Percentiles rank a stretch among this genome's conserved stretches.
Evolutionary conservation across 2,113 vertebrate species (phyloP).

Genomic region (Ochotona curzoniae): DNA sequence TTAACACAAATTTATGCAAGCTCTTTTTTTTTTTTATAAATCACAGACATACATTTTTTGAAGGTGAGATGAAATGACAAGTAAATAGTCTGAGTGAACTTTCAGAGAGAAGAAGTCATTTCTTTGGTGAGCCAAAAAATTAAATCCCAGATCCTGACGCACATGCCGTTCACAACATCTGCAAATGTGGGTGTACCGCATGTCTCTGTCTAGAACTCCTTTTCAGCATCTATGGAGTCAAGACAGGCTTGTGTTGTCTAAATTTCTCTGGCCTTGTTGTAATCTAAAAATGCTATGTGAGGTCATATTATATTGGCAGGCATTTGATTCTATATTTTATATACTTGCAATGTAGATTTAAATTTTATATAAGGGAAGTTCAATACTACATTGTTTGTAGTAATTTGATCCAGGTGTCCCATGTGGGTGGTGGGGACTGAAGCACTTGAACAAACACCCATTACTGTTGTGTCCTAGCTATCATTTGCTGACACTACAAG

Average conservation of each 20-base stretch:
- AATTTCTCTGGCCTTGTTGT: neutral
- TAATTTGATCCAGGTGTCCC: no score
- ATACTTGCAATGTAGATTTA: neutral
- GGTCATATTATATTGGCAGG: neutral
- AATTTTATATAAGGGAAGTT: neutral
- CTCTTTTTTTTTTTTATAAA: neutral
- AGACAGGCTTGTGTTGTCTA: neutral
- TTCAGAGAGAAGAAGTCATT: neutral
- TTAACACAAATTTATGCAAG: neutral
- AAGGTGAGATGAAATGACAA: neutral
- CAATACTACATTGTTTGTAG: neutral
- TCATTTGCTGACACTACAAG: no score
- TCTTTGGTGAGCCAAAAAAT: neutral
- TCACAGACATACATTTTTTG: neutral
- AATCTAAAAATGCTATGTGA: neutral
- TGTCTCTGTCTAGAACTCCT: neutral
- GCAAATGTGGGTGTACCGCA: rapidly evolving
- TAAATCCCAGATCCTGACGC: neutral
- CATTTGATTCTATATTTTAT: neutral
- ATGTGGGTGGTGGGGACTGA: no score
- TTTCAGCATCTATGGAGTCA: neutral
- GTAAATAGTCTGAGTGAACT: neutral
- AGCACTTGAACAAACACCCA: no score
- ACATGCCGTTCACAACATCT: neutral
- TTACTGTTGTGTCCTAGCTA: no score